Conservation (phyloP, 2,797 vertebrate genomes). For the Channallabes apus region DNA sequence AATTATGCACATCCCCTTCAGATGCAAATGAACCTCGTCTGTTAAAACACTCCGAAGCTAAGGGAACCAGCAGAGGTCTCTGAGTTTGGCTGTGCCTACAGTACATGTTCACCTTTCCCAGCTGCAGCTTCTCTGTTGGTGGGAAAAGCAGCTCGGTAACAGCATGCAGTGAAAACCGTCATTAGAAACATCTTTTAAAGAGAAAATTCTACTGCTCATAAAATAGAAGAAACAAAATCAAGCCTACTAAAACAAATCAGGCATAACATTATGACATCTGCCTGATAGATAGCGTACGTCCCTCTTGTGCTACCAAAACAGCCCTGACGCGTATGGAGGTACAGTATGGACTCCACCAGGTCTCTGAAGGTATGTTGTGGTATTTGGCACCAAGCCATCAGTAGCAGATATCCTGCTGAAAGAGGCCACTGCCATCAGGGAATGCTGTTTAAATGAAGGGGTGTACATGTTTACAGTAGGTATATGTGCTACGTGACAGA, state of each 20-base stretch:
- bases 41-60: neutral
- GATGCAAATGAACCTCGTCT: neutral
- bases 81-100: conserved; percentile 5
- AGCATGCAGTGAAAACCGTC: neutral
- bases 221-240: neutral
- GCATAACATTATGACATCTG: too few species aligned
- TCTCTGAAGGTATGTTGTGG: too few species aligned
- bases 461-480: too few species aligned
- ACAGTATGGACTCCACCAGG: too few species aligned
- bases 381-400: too few species aligned
- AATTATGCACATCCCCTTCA: conserved; percentile 21
- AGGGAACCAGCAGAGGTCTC: conserved; percentile 49
- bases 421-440: too few species aligned
- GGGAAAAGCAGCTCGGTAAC: conserved; percentile 1
- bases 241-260: neutral
- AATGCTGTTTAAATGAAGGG: too few species aligned
- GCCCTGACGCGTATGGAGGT: too few species aligned
- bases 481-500: too few species aligned
- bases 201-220: neutral
- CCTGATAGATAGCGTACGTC: too few species aligned
- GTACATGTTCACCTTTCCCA: neutral
- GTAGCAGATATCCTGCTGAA: too few species aligned
- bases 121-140: conserved; percentile 1
- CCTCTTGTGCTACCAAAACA: too few species aligned
- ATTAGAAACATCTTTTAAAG: neutral